Evolutionary conservation across 2,888 invertebrate species (phyloP).

Genomic region (Stegana nigrithorax): DNA sequence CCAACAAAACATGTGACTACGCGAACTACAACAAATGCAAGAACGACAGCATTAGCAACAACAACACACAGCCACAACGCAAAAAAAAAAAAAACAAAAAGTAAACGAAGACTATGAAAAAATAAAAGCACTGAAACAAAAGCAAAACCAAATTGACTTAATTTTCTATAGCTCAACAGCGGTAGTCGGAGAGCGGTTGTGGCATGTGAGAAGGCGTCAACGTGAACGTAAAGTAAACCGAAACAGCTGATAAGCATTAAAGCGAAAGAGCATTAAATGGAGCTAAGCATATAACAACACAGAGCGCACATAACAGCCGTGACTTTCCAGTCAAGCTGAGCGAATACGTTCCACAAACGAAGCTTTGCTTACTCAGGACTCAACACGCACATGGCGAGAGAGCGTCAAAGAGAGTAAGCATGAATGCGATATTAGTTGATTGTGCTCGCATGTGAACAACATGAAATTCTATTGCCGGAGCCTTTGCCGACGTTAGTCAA

Average conservation of each 20-base stretch:
- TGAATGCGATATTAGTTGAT: not conserved
- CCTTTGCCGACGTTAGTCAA: conserved; percentile 34
- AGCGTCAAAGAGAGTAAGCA: not conserved
- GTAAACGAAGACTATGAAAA: too few relatives aligned
- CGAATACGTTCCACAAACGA: conserved; percentile 10
- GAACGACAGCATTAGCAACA: conserved; percentile 17
- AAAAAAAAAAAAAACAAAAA: not conserved
- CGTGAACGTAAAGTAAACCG: not conserved
- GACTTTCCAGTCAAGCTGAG: conserved; percentile 6
- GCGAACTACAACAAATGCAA: conserved; percentile 31
- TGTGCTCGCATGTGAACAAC: conserved; percentile 19
- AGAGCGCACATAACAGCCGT: not conserved
- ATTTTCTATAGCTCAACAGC: conserved; percentile 15
- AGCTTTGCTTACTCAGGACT: not conserved
- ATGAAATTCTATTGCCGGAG: too few relatives aligned
- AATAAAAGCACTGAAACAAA: conserved; percentile 20
- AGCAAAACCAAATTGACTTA: conserved; percentile 25
- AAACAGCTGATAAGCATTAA: conserved; percentile 41
- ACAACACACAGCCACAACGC: not conserved
- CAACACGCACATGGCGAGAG: not conserved
- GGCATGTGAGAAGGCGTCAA: conserved; percentile 8
- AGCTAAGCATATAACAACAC: too few relatives aligned
- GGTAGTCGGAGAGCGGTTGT: not conserved
- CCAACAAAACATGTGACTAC: conserved; percentile 41
- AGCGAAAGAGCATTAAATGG: conserved; percentile 17